Evolutionary conservation across 2,888 invertebrate genomes (phyloP).

Genomic region (Quadriops clusia): DNA sequence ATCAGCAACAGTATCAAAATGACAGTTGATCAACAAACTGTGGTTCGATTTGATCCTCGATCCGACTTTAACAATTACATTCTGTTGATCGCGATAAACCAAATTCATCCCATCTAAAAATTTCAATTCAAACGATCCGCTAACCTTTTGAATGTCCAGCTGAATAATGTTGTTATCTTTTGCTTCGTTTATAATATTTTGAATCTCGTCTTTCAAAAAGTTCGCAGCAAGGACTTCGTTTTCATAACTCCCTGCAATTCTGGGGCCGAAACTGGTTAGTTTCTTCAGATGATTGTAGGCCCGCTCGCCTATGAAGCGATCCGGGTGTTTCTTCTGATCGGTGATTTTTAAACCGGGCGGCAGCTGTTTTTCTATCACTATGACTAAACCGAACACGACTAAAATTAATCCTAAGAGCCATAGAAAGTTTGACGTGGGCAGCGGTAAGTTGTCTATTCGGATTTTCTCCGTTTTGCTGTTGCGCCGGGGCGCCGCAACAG

Average conservation of each 20-base stretch:
- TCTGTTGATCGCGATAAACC: slow-evolving; percentile 55
- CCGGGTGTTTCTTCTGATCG: slow-evolving; percentile 32
- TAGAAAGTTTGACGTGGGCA: slow-evolving; percentile 39
- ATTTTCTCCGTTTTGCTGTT: slow-evolving; percentile 6
- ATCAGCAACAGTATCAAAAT: slow-evolving; percentile 61
- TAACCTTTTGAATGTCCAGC: slow-evolving; percentile 50
- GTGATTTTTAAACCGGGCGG: slow-evolving; percentile 42
- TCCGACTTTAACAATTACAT: slow-evolving; percentile 55
- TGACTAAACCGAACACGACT: slow-evolving; percentile 42
- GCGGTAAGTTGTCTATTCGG: slow-evolving; percentile 22
- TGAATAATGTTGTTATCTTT: slow-evolving; percentile 38
- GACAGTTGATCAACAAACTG: slow-evolving; percentile 62
- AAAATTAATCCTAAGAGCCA: slow-evolving; percentile 41
- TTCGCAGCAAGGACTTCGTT: slow-evolving; percentile 51
- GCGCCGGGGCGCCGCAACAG: slow-evolving; percentile 1
- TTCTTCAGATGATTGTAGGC: slow-evolving; percentile 54
- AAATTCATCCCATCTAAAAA: slow-evolving; percentile 63
- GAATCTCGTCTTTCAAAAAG: slow-evolving; percentile 37
- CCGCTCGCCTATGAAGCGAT: slow-evolving; percentile 48
- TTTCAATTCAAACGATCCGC: slow-evolving; percentile 55
- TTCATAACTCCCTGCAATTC: slow-evolving; percentile 53
- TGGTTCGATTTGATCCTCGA: slow-evolving; percentile 41
- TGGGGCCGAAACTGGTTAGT: slow-evolving; percentile 48
- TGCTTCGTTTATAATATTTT: slow-evolving; percentile 36
- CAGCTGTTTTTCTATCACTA: slow-evolving; percentile 46